These are phyloP conservation scores for Tetraodon nigroviridis DNA, from an alignment of 2,113 vertebrate species.

Conservation along the genomic window DNA sequence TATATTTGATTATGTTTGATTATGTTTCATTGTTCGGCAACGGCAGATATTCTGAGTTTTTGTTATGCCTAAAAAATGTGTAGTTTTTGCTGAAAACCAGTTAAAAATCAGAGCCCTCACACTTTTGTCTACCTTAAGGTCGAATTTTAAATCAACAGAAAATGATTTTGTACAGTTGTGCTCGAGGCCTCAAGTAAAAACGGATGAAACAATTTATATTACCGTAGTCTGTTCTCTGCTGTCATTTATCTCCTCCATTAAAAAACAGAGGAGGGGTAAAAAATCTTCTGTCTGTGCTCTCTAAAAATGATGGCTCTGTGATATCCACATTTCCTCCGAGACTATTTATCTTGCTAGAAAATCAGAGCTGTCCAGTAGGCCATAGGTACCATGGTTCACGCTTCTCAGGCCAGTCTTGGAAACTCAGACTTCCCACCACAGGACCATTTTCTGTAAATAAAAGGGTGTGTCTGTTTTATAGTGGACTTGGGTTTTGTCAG, in stretches of 20 bases:
- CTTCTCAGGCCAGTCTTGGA: slow-evolving; percentile 47
- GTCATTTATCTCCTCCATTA: slow-evolving; percentile 1
- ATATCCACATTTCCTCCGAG: slow-evolving; percentile 59
- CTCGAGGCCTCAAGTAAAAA: neutral
- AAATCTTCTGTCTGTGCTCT: slow-evolving; percentile 54
- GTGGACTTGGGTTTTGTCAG: slow-evolving; percentile 26
- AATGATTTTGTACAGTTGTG: neutral
- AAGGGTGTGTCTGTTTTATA: slow-evolving; percentile 20
- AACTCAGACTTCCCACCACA: slow-evolving; percentile 60
- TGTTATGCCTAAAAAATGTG: too few relatives aligned
- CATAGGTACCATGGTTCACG: slow-evolving; percentile 54
- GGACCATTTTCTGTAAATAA: slow-evolving; percentile 36
- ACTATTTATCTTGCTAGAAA: slow-evolving; percentile 40
- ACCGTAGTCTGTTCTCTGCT: neutral
- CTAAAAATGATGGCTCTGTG: slow-evolving; percentile 50
- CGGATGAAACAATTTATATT: neutral
- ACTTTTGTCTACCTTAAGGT: too few relatives aligned
- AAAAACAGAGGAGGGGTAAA: slow-evolving; percentile 24
- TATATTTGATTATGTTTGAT: neutral
- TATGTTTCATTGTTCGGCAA: neutral
- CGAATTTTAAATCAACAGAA: too few relatives aligned
- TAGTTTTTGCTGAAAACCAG: too few relatives aligned
- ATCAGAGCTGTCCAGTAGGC: slow-evolving; percentile 34
- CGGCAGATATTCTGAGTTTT: neutral
- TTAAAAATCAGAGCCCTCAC: too few relatives aligned